These are phyloP conservation scores for Acromyrmex echinatior DNA, from an alignment of 1,140 invertebrate genomes.

Conservation along the genomic window DNA sequence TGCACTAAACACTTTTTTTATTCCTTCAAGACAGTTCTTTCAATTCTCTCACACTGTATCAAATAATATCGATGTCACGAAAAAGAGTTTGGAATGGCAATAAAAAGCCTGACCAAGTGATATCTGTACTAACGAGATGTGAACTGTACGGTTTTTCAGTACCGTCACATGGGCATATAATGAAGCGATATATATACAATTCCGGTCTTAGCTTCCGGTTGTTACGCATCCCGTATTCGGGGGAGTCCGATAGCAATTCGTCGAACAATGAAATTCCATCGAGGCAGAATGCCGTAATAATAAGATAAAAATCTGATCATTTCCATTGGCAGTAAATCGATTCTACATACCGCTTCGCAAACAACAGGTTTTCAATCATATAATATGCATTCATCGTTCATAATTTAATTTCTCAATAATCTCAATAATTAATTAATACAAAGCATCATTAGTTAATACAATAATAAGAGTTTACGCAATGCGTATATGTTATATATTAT, in stretches of 20 bases:
- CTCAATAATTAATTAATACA: slow-evolving; percentile 25
- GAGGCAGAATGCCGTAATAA: slow-evolving; percentile 52
- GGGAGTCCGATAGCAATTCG: slow-evolving; percentile 67
- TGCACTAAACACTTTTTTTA: background rate
- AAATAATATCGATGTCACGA: background rate
- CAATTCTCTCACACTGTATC: background rate
- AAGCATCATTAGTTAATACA: slow-evolving; percentile 5
- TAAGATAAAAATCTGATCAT: slow-evolving; percentile 48
- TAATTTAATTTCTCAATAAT: slow-evolving; percentile 51
- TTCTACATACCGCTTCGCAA: slow-evolving; percentile 33
- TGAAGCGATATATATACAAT: slow-evolving; percentile 75
- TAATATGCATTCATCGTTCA: background rate
- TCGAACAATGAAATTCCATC: slow-evolving; percentile 63
- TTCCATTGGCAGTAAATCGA: slow-evolving; percentile 41
- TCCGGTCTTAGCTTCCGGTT: slow-evolving; percentile 82
- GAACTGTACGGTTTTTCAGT: slow-evolving; percentile 79
- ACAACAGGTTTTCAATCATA: slow-evolving; percentile 30
- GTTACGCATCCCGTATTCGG: slow-evolving; percentile 75
- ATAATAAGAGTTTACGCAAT: background rate
- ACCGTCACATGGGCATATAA: slow-evolving; percentile 66
- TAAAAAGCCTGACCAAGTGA: background rate
- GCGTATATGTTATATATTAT: slow-evolving; percentile 14
- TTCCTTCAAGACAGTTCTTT: background rate
- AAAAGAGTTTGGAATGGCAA: background rate
- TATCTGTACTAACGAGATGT: slow-evolving; percentile 70